Percentiles rank a stretch among this genome's conserved stretches.
Conservation (phyloP, 30 jellyfish, hydroid and myxozoan species). For the Hydractinia symbiolongicarpus region DNA sequence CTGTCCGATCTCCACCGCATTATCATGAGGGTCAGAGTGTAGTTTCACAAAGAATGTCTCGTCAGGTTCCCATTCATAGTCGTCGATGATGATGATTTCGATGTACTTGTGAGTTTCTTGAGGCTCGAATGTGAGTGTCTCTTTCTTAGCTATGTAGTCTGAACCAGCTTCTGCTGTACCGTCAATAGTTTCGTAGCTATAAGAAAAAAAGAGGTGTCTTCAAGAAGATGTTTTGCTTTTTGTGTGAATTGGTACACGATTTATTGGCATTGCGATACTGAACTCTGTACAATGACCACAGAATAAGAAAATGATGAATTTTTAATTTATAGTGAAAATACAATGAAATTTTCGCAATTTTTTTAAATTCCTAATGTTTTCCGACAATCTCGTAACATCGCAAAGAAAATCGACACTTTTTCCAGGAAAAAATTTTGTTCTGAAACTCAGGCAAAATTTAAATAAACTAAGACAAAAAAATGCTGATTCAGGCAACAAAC, state of each 20-base stretch:
- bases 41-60: conserved; percentile 87
- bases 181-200: conserved; percentile 86
- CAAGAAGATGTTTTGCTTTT: neutral
- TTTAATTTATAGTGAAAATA: neutral
- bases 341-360: neutral
- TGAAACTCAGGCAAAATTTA: too few species aligned
- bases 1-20: conserved; percentile 63
- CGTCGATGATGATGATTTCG: conserved; percentile 81
- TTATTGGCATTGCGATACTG: neutral
- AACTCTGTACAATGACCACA: neutral
- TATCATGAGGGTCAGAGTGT: conserved; percentile 60
- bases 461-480: too few species aligned
- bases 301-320: neutral
- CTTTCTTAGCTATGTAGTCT: conserved; percentile 90
- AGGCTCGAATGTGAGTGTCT: conserved; percentile 51
- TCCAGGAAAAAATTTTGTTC: too few species aligned
- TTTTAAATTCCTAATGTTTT: neutral
- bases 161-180: conserved; percentile 97
- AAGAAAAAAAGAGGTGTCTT: neutral
- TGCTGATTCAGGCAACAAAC: neutral
- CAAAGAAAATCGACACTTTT: neutral
- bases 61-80: conserved; percentile 96
- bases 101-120: conserved; percentile 72
- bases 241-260: too few species aligned
- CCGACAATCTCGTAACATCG: neutral